Evolutionary conservation across 2,797 vertebrate species (phyloP).

Genomic region (Cygnus olor): DNA sequence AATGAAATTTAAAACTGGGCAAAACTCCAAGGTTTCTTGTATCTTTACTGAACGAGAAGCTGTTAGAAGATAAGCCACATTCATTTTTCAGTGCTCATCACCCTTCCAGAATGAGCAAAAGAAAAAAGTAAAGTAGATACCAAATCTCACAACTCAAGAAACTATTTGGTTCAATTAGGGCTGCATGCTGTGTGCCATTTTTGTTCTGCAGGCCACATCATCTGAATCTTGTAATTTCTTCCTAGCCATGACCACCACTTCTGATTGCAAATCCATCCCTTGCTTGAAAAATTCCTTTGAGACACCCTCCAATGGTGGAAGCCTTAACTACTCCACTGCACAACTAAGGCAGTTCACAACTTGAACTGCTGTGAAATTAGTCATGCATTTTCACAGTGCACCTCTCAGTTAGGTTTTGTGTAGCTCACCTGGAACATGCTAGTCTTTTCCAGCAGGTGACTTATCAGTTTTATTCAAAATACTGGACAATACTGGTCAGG

Average conservation of each 20-base stretch:
- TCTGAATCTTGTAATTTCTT: not conserved
- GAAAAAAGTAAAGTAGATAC: not conserved
- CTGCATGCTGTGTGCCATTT: fast-evolving
- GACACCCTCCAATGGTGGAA: not conserved
- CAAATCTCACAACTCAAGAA: not conserved
- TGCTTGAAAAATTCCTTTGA: not conserved
- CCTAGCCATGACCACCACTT: not conserved
- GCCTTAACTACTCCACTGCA: fast-evolving
- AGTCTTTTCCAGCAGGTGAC: not conserved
- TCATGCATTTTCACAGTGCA: fast-evolving
- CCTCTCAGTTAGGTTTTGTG: fast-evolving
- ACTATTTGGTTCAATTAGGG: not conserved
- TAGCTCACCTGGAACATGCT: not conserved
- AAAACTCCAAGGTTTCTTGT: not conserved
- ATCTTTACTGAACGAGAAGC: not conserved
- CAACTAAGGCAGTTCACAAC: not conserved
- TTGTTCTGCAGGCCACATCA: not conserved
- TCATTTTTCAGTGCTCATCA: not conserved
- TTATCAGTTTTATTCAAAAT: not conserved
- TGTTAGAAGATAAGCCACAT: not conserved
- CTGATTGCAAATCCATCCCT: not conserved
- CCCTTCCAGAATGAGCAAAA: not conserved
- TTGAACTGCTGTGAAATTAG: not conserved
- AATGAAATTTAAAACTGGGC: not conserved
- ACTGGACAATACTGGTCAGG: not conserved